These are phyloP conservation scores for Oncorhynchus keta DNA, from an alignment of 2,113 vertebrate species.

Conservation along the genomic window DNA sequence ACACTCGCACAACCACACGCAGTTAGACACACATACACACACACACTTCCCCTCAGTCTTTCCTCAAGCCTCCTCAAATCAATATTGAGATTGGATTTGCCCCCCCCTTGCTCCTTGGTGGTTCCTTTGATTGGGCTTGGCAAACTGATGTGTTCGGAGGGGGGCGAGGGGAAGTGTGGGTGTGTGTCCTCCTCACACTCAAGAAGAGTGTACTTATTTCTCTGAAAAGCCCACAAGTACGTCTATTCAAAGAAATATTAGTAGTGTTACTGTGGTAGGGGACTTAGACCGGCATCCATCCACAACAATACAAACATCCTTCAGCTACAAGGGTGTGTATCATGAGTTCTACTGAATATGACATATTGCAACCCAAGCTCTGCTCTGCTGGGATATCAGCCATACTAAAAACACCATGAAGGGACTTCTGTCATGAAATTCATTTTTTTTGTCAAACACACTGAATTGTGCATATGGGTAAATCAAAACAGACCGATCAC, in stretches of 20 bases:
- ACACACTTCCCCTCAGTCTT: not conserved
- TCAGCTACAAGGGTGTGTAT: conserved; percentile 18
- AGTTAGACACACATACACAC: not conserved
- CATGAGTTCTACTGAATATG: conserved; percentile 37
- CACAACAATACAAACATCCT: conserved; percentile 21
- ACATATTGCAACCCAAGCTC: conserved; percentile 34
- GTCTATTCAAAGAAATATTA: conserved; percentile 48
- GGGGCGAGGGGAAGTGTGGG: not conserved
- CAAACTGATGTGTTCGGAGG: not conserved
- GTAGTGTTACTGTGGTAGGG: conserved; percentile 27
- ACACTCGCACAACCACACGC: not conserved
- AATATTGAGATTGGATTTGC: too few relatives aligned
- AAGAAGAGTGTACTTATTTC: conserved; percentile 30
- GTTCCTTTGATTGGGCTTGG: too few relatives aligned
- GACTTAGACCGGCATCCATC: conserved; percentile 19
- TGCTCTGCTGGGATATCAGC: conserved; percentile 35
- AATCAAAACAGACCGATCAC: conserved; percentile 34
- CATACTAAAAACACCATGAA: conserved; percentile 22
- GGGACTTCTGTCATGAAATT: conserved; percentile 39
- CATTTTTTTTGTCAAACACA: conserved; percentile 13
- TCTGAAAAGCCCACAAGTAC: conserved; percentile 23
- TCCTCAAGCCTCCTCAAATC: too few relatives aligned
- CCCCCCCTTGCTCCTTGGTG: too few relatives aligned
- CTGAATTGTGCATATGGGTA: conserved; percentile 21
- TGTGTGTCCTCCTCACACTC: conserved; percentile 2